phyloP scores from a whole-genome alignment of 2,113 vertebrate species.

The Archocentrus centrarchus region DNA sequence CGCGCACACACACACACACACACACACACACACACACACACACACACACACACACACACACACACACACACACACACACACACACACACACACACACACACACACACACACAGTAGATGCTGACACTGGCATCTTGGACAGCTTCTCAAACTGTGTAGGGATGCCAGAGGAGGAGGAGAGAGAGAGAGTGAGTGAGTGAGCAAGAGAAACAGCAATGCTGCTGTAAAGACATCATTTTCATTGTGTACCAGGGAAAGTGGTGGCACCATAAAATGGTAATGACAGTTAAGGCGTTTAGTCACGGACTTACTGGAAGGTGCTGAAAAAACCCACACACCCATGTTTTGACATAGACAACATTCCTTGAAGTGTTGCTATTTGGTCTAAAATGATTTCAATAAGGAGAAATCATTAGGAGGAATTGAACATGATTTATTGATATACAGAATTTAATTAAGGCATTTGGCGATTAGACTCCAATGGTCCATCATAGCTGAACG shows the following conservation, averaged over 20 bases:
- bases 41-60: not conserved
- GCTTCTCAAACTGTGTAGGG: slow-evolving; percentile 40
- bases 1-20: too few species aligned
- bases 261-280: slow-evolving; percentile 72
- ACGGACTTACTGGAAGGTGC: slow-evolving; percentile 55
- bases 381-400: slow-evolving; percentile 12
- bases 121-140: slow-evolving; percentile 58
- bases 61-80: not conserved
- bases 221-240: slow-evolving; percentile 66
- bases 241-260: slow-evolving; percentile 62
- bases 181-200: slow-evolving; percentile 14
- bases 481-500: too few species aligned
- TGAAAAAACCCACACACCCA: slow-evolving; percentile 19
- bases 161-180: slow-evolving; percentile 56
- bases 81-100: slow-evolving; percentile 3
- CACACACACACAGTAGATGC: slow-evolving; percentile 29
- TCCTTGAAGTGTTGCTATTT: slow-evolving; percentile 17
- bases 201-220: slow-evolving; percentile 14
- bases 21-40: not conserved
- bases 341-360: slow-evolving; percentile 45
- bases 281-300: slow-evolving; percentile 74
- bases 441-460: too few species aligned
- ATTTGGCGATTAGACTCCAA: too few species aligned
- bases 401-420: too few species aligned
- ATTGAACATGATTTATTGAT: too few species aligned